Conservation (phyloP, 92 coral and sea anemone genomes). For the Montipora capitata region DNA sequence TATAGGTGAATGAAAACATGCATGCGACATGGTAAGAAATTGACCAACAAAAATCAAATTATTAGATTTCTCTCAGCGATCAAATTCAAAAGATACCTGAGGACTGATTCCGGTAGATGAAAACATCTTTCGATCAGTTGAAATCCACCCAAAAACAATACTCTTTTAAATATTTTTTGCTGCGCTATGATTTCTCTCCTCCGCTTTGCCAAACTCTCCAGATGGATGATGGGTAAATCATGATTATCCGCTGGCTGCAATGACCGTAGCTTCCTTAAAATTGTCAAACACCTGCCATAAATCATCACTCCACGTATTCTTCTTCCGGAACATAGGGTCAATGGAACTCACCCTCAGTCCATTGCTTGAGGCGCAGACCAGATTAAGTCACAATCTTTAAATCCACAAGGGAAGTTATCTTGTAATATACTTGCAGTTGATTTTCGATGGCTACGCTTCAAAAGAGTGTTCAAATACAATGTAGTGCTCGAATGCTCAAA, state of each 20-base stretch:
- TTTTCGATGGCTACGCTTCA: no score
- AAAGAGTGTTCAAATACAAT: no score
- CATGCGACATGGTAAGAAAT: no score
- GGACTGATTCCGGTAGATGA: slow-evolving; percentile 85
- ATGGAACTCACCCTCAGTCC: no score
- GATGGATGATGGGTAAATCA: slow-evolving; percentile 14
- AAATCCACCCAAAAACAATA: background rate
- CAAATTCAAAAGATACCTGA: slow-evolving; percentile 63
- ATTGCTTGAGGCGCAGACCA: no score
- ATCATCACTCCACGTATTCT: background rate
- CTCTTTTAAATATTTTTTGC: background rate
- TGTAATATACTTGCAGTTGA: no score
- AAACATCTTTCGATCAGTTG: slow-evolving; percentile 53
- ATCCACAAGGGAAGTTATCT: no score
- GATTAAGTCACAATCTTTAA: no score
- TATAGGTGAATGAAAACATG: no score
- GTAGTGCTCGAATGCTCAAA: no score
- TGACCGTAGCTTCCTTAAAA: background rate
- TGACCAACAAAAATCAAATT: background rate
- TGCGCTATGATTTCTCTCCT: slow-evolving; percentile 2
- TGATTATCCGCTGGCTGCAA: slow-evolving; percentile 2
- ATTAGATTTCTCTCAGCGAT: background rate
- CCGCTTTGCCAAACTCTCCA: no score
- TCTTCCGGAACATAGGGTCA: no score
- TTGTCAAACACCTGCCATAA: background rate